These are phyloP conservation scores for Crotalus horridus DNA, from an alignment of 2,113 vertebrate species.

Conservation along the genomic window DNA sequence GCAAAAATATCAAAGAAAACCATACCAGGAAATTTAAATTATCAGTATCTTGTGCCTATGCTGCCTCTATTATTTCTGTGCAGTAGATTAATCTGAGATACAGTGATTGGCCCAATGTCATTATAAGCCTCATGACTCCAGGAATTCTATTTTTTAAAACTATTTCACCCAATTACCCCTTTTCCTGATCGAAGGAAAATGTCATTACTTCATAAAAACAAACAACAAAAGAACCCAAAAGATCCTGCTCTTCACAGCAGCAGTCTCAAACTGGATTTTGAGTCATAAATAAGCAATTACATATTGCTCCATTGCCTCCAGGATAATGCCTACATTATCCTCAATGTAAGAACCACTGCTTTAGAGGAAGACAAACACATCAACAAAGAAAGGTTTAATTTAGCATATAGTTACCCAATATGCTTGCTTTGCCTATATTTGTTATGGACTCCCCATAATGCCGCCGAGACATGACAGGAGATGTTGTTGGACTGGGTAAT, in stretches of 20 bases:
- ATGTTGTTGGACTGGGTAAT: conserved; percentile 87
- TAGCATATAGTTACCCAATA: conserved; percentile 80
- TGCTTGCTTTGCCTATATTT: conserved; percentile 95
- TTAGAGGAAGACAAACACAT: not conserved
- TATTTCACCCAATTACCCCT: not conserved
- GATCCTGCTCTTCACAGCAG: not conserved
- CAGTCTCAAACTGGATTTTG: not conserved
- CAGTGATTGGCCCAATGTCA: not conserved
- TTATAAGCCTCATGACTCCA: not conserved
- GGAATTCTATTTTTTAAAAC: not conserved
- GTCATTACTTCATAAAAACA: not conserved
- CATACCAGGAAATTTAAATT: too few species aligned
- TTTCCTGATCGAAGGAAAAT: not conserved
- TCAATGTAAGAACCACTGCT: not conserved
- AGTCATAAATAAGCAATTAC: not conserved
- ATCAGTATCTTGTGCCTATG: not conserved
- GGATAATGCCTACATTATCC: not conserved
- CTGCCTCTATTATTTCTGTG: not conserved
- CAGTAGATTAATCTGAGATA: not conserved
- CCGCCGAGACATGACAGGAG: conserved; percentile 84
- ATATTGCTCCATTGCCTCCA: not conserved
- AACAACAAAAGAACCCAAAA: not conserved
- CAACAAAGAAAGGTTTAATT: not conserved
- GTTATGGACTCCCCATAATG: conserved; percentile 97
- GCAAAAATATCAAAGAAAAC: not conserved